Evolutionary conservation across 2,113 vertebrate species (phyloP).

Genomic region (Sardina pilchardus): DNA sequence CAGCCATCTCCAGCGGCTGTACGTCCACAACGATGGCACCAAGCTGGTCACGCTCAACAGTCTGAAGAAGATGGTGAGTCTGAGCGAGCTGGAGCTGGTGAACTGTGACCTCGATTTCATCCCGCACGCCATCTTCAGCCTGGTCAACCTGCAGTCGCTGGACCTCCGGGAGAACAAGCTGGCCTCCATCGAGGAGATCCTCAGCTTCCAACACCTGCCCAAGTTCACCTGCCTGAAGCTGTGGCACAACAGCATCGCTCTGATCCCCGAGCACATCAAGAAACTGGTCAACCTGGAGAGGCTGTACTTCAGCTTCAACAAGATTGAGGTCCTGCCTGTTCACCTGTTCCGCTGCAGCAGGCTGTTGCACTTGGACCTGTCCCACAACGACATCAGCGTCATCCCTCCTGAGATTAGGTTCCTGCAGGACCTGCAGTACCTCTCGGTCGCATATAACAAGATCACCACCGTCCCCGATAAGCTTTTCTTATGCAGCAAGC

Average conservation of each 20-base stretch:
- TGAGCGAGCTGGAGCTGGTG: constrained; percentile 88
- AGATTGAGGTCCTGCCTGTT: constrained; percentile 94
- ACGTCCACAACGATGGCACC: constrained; percentile 88
- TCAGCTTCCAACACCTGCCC: constrained; percentile 93
- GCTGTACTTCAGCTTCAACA: constrained; percentile 94
- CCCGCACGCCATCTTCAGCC: constrained; percentile 92
- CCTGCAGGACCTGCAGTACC: constrained; percentile 95
- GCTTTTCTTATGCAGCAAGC: constrained; percentile 97
- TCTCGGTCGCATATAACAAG: constrained; percentile 94
- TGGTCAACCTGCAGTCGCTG: constrained; percentile 86
- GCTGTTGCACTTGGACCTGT: constrained; percentile 90
- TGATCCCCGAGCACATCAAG: constrained; percentile 97
- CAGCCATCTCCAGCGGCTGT: constrained; percentile 88
- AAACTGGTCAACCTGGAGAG: constrained; percentile 91
- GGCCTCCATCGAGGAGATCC: constrained; percentile 93
- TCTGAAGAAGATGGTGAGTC: constrained; percentile 92
- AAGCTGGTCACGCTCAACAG: constrained; percentile 97
- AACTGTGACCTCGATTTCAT: constrained; percentile 96
- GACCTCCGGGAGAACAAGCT: constrained; percentile 97
- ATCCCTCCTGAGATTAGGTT: constrained; percentile 96
- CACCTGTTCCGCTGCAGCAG: constrained; percentile 98
- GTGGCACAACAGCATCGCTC: constrained; percentile 92
- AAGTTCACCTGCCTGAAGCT: constrained; percentile 91
- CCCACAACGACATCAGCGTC: constrained; percentile 93
- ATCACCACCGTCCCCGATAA: constrained; percentile 94